Conservation (phyloP, 2,888 invertebrate species). For the Artemia sp. region DNA sequence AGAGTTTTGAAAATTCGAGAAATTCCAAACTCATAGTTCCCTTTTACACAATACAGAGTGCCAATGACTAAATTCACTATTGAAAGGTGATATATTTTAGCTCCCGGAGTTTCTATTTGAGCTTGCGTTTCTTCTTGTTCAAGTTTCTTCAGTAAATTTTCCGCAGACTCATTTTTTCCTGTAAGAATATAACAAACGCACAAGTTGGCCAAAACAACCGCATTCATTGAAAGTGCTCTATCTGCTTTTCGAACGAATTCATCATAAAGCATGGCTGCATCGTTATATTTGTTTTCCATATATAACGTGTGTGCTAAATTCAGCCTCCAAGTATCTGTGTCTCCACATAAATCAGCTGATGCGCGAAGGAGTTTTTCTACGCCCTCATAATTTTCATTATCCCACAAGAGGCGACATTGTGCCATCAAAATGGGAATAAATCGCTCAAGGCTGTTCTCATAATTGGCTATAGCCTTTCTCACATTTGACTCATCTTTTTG, state of each 20-base stretch:
- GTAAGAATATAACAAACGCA: conserved; percentile 99
- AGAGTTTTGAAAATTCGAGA: conserved; percentile 91
- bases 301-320: conserved; percentile 97
- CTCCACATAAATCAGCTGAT: conserved; percentile 93
- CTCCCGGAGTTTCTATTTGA: conserved; percentile 76
- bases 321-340: conserved; percentile 88
- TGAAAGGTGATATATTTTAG: conserved; percentile 85
- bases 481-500: conserved; percentile 75
- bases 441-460: conserved; percentile 67
- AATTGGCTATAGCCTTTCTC: conserved; percentile 74
- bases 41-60: conserved; percentile 93
- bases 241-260: conserved; percentile 51
- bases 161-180: conserved; percentile 94
- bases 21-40: conserved; percentile 96
- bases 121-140: conserved; percentile 92
- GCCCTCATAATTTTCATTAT: conserved; percentile 80
- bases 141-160: conserved; percentile 93
- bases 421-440: conserved; percentile 96
- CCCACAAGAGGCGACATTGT: conserved; percentile 97
- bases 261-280: conserved; percentile 93
- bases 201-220: conserved; percentile 92
- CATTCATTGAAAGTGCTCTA: conserved; percentile 76
- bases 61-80: conserved; percentile 98
- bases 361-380: conserved; percentile 93
- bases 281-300: conserved; percentile 97